A percentile compares a stretch with the other conserved stretches of the same genome.
Conservation (phyloP, 2,888 invertebrate species). For the Coecobrya sp. region DNA sequence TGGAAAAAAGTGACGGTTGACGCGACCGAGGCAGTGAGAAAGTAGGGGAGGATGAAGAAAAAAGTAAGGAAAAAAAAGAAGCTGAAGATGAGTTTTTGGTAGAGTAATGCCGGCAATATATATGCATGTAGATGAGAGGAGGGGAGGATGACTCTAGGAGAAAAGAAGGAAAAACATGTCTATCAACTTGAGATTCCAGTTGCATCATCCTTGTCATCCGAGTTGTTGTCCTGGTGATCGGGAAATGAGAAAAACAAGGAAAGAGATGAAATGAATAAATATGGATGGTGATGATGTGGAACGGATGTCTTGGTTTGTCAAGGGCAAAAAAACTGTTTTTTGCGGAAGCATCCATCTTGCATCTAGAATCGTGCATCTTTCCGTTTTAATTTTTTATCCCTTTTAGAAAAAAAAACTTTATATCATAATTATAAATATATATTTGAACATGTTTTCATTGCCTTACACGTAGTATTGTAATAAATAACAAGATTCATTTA, state of each 20-base stretch:
- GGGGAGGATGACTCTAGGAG: conserved; percentile 17
- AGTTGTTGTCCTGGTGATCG: conserved; percentile 14
- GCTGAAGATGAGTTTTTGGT: conserved; percentile 20
- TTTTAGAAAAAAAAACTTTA: neutral
- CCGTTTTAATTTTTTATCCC: neutral
- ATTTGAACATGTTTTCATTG: neutral
- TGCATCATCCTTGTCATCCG: conserved; percentile 40
- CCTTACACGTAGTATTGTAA: neutral
- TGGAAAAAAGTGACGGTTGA: conserved; percentile 28
- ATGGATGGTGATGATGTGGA: conserved; percentile 33
- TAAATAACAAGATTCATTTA: conserved; percentile 54
- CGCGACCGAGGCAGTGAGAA: conserved; percentile 25
- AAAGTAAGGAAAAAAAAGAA: conserved; percentile 11
- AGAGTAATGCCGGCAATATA: neutral
- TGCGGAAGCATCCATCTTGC: conserved; percentile 14
- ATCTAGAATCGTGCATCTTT: too few species aligned
- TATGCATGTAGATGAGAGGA: conserved; percentile 13
- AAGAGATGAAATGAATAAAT: conserved; percentile 54
- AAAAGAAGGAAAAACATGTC: conserved; percentile 54
- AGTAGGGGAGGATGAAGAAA: conserved; percentile 2
- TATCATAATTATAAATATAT: neutral
- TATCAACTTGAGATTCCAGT: conserved; percentile 50
- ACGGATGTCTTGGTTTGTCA: conserved; percentile 45
- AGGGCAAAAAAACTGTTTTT: conserved; percentile 13
- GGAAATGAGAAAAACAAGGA: conserved; percentile 62